Conservation (phyloP, 1,140 invertebrate species). For the Zaprionus taronus region DNA sequence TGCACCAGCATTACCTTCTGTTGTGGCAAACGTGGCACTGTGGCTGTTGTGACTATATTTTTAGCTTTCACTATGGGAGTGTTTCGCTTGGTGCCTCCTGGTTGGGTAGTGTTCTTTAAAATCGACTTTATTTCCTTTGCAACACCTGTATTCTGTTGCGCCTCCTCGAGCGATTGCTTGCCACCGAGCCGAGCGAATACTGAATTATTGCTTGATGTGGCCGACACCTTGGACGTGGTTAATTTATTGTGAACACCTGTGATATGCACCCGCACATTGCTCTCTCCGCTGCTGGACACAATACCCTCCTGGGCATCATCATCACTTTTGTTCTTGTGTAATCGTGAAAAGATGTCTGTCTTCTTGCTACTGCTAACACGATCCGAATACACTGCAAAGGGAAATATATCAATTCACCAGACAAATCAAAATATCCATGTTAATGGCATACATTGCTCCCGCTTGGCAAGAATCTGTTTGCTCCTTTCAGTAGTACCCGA, state of each 20-base stretch:
- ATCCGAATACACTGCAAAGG: constrained; percentile 75
- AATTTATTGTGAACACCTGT: constrained; percentile 36
- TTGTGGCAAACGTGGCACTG: constrained; percentile 40
- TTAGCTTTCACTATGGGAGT: constrained; percentile 77
- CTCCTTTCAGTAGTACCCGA: constrained; percentile 84
- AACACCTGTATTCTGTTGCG: constrained; percentile 25
- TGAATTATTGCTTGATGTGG: constrained; percentile 57
- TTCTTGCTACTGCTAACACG: constrained; percentile 71
- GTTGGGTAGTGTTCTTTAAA: constrained; percentile 67
- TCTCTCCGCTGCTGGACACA: constrained; percentile 69
- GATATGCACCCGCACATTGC: constrained; percentile 59
- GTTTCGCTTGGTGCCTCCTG: constrained; percentile 46
- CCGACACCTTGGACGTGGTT: constrained; percentile 6
- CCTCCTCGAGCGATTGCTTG: constrained; percentile 42
- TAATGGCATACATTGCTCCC: constrained; percentile 72
- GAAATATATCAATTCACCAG: background rate
- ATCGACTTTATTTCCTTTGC: constrained; percentile 81
- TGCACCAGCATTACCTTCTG: constrained; percentile 82
- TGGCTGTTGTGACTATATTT: constrained; percentile 36
- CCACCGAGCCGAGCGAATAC: constrained; percentile 80
- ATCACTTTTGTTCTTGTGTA: constrained; percentile 53
- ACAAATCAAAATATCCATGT: background rate
- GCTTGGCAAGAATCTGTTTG: constrained; percentile 84
- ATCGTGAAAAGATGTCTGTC: constrained; percentile 67
- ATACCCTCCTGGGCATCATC: constrained; percentile 69